These are phyloP conservation scores for Dicentrarchus labrax DNA, from an alignment of 2,113 vertebrate species.

Conservation along the genomic window DNA sequence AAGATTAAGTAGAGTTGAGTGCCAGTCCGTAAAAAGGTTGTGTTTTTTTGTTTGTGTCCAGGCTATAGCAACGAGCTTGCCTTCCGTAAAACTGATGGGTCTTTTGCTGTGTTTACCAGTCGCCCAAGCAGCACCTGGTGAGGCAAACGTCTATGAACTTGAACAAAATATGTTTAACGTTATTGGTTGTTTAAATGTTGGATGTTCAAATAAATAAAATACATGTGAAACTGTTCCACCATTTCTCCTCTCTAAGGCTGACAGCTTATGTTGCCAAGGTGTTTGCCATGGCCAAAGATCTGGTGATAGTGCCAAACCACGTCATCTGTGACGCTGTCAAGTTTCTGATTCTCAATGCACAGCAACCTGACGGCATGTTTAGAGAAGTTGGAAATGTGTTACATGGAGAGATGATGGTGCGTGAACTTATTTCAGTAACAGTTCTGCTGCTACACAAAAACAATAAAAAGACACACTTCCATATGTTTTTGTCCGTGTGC, in stretches of 20 bases:
- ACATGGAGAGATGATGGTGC: constrained; percentile 86
- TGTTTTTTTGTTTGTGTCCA: constrained; percentile 30
- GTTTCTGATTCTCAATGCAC: constrained; percentile 87
- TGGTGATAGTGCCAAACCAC: constrained; percentile 73
- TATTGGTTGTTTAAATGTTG: neutral
- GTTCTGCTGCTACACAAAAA: neutral
- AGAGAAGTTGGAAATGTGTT: constrained; percentile 81
- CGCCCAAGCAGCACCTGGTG: no score
- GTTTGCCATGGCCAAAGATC: constrained; percentile 85
- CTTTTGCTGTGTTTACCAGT: constrained; percentile 51
- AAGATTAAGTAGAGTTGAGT: neutral
- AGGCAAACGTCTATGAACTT: neutral
- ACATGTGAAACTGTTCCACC: neutral
- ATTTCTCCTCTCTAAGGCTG: constrained; percentile 81
- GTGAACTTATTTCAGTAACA: neutral
- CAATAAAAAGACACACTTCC: no score
- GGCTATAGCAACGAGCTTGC: constrained; percentile 50
- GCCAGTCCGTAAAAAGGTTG: neutral
- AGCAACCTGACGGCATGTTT: constrained; percentile 88
- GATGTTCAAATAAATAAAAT: neutral
- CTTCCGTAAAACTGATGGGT: constrained; percentile 67
- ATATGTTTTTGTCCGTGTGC: neutral
- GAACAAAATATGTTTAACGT: neutral
- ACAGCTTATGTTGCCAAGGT: constrained; percentile 93
- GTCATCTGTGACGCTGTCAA: constrained; percentile 88